A percentile compares a stretch with the other conserved stretches of the same genome.
Evolutionary conservation across 2,888 invertebrate species (phyloP).

Genomic region (Flexamia atlantica): DNA sequence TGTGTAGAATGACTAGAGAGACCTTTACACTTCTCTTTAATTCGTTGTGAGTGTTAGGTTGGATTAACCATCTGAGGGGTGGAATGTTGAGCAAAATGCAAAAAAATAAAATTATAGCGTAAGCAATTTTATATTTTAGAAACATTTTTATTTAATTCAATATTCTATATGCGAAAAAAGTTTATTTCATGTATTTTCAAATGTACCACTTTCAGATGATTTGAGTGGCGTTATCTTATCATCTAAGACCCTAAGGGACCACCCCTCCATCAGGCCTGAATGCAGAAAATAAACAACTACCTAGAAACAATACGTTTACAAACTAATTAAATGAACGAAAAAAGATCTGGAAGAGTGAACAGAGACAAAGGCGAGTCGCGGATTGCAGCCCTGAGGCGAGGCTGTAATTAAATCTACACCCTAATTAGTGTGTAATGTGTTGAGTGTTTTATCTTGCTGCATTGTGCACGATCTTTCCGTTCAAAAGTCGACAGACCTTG

Average conservation of each 20-base stretch:
- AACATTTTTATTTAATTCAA: too few species aligned
- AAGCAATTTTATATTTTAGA: too few species aligned
- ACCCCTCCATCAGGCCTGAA: too few species aligned
- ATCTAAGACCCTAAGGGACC: too few species aligned
- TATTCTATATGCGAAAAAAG: too few species aligned
- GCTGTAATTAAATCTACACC: background rate
- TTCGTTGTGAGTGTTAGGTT: background rate
- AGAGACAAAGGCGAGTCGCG: constrained; percentile 21
- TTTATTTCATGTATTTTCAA: too few species aligned
- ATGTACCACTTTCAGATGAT: too few species aligned
- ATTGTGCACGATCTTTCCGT: constrained; percentile 19
- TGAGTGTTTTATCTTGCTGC: constrained; percentile 3
- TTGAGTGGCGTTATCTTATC: too few species aligned
- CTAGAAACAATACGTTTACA: background rate
- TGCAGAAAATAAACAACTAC: background rate
- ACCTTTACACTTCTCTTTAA: background rate
- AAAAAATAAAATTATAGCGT: too few species aligned
- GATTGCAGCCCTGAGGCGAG: constrained; percentile 6
- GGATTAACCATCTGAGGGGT: background rate
- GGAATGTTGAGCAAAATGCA: too few species aligned
- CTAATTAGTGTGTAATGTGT: constrained; percentile 50
- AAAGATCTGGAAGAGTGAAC: background rate
- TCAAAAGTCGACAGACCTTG: background rate
- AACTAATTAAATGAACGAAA: constrained; percentile 15
- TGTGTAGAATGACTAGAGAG: background rate